Percentiles rank a stretch among this genome's conserved stretches.
phyloP scores from a whole-genome alignment of 2,113 vertebrate genomes.

The Zosterops borbonicus region DNA sequence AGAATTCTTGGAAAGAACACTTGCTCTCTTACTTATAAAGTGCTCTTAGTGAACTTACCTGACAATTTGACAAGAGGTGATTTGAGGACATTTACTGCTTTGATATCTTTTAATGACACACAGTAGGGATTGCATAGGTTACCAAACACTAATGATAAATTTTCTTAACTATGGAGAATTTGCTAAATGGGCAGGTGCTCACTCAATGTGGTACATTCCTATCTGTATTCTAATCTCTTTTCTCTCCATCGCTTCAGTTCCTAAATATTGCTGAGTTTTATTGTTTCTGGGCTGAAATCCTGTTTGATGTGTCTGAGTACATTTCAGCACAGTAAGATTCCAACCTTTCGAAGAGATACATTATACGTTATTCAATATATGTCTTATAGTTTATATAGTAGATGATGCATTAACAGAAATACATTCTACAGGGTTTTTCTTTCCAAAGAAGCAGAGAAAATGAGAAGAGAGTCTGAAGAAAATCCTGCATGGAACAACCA shows the following conservation, averaged over 20 bases:
- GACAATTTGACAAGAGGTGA: not conserved
- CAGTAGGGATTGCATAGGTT: not conserved
- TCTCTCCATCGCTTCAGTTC: not conserved
- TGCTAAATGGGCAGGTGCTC: fast-evolving
- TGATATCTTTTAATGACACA: not conserved
- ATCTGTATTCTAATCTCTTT: not conserved
- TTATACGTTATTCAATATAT: not conserved
- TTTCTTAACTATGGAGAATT: not conserved
- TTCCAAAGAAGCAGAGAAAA: not conserved
- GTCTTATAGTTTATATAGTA: not conserved
- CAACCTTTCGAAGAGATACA: not conserved
- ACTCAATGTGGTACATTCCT: fast-evolving
- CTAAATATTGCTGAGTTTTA: not conserved
- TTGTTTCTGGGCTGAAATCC: not conserved
- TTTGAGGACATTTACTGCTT: not conserved
- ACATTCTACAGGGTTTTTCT: not conserved
- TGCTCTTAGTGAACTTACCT: not conserved
- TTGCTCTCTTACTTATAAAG: not conserved
- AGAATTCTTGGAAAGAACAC: not conserved
- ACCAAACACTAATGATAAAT: not conserved
- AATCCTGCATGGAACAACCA: not conserved
- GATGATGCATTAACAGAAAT: not conserved
- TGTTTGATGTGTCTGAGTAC: not conserved
- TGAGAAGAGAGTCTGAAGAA: not conserved
- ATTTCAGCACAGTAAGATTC: not conserved